A percentile compares a stretch with the other conserved stretches of the same genome.
phyloP scores from a whole-genome alignment of 64 coral and sea anemone species.

The Porites australiensis region DNA sequence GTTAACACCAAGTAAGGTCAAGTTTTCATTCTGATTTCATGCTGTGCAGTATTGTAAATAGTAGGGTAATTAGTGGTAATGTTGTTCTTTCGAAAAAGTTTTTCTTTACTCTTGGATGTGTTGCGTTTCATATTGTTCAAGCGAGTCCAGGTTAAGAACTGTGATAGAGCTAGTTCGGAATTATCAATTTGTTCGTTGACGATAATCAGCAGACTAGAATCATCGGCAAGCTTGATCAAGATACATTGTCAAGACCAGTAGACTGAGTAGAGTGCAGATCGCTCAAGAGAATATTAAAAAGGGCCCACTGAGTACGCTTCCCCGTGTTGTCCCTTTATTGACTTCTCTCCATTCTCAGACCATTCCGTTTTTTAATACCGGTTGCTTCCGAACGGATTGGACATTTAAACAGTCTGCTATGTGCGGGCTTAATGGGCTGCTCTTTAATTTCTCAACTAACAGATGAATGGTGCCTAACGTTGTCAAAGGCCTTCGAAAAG shows the following conservation, averaged over 20 bases:
- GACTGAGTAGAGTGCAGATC: background rate
- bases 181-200: background rate
- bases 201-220: background rate
- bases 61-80: too few species aligned
- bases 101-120: too few species aligned
- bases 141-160: background rate
- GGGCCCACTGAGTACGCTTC: background rate
- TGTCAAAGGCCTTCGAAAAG: background rate
- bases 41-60: too few species aligned
- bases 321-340: background rate
- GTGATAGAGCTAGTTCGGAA: background rate
- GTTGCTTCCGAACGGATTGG: background rate
- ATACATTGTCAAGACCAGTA: background rate
- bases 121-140: too few species aligned
- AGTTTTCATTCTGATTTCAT: too few species aligned
- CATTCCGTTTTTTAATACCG: background rate
- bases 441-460: background rate
- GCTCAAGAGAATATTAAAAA: background rate
- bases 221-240: background rate
- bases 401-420: background rate
- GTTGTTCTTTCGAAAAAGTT: too few species aligned
- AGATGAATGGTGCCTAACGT: background rate
- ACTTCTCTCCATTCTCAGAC: background rate
- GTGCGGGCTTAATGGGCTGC: background rate
- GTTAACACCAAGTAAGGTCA: too few species aligned